These are phyloP conservation scores for Blastomussa wellsi DNA, from an alignment of 92 coral and sea anemone species.

Conservation along the genomic window DNA sequence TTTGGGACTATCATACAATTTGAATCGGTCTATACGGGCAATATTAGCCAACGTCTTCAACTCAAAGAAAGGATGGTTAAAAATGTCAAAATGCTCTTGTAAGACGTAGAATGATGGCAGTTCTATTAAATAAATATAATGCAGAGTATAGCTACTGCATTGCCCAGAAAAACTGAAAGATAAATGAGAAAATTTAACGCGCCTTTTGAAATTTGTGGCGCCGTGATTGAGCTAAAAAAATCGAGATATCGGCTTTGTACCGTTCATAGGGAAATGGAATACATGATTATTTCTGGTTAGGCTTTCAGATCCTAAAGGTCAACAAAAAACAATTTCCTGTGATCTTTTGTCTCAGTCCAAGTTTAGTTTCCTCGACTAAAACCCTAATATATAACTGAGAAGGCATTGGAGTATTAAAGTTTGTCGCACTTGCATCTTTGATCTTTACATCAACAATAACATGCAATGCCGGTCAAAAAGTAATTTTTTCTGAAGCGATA, in stretches of 20 bases:
- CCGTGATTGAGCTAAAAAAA: not conserved
- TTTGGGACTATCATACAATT: too few relatives aligned
- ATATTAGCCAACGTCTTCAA: too few relatives aligned
- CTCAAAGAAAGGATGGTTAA: too few relatives aligned
- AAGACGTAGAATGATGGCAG: not conserved
- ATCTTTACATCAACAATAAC: not conserved
- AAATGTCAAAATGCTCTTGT: not conserved
- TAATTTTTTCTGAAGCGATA: constrained; percentile 1
- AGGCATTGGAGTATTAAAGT: not conserved
- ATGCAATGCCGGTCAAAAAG: not conserved
- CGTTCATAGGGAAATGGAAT: not conserved
- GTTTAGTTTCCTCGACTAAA: constrained; percentile 9
- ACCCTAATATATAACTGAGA: not conserved
- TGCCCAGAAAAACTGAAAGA: not conserved
- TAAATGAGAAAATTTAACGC: not conserved
- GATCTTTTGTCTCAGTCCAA: constrained; percentile 19
- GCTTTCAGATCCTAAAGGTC: not conserved
- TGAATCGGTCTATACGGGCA: too few relatives aligned
- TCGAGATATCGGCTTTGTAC: not conserved
- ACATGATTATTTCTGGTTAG: not conserved
- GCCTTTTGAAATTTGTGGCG: not conserved
- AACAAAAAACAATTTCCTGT: constrained; percentile 14
- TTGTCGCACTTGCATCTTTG: not conserved
- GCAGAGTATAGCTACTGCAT: not conserved
- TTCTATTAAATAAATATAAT: too few relatives aligned